Conservation (phyloP, 2,888 invertebrate species). For the Cremastobaeus sp. region DNA sequence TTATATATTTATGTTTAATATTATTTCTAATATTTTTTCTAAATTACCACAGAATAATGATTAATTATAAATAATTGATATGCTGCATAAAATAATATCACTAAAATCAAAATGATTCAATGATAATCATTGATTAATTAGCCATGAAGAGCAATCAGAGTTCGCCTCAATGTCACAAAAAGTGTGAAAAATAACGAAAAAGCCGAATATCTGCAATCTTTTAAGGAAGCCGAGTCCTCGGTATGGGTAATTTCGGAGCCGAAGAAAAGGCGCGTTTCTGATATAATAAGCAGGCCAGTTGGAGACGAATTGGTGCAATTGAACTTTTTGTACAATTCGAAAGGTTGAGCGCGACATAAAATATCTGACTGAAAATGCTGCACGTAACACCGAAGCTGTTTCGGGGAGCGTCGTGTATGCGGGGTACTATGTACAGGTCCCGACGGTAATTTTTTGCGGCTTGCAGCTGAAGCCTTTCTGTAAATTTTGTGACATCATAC, state of each 20-base stretch:
- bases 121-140: too few relatives aligned
- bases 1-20: too few relatives aligned
- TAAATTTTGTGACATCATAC: constrained; percentile 48
- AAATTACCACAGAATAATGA: too few relatives aligned
- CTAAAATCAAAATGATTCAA: too few relatives aligned
- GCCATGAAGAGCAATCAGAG: too few relatives aligned
- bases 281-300: neutral
- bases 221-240: neutral
- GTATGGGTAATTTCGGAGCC: too few relatives aligned
- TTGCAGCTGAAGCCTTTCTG: constrained; percentile 48
- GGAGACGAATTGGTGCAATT: constrained; percentile 6
- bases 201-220: neutral
- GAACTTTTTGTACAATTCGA: constrained; percentile 19
- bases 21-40: too few relatives aligned
- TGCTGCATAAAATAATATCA: too few relatives aligned
- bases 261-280: neutral
- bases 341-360: constrained; percentile 32
- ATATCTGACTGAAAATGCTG: constrained; percentile 34
- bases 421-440: constrained; percentile 27
- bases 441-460: constrained; percentile 35
- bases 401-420: constrained; percentile 30
- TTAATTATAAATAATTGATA: too few relatives aligned
- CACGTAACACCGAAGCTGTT: constrained; percentile 40
- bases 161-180: too few relatives aligned
- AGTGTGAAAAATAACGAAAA: neutral